Evolutionary conservation across 1,140 invertebrate species (phyloP).

Genomic region (Parapsyche elsis): DNA sequence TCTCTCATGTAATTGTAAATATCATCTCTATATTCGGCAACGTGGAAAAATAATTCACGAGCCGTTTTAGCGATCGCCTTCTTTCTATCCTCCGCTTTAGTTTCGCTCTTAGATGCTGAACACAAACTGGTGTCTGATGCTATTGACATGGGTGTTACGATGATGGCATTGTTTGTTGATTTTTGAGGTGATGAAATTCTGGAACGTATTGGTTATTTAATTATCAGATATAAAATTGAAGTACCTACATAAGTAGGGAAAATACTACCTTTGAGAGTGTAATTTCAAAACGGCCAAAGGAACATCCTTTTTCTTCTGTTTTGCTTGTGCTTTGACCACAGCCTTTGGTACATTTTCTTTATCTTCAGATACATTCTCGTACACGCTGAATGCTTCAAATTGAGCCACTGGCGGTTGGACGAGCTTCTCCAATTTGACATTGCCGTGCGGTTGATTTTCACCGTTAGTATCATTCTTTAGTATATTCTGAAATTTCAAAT

Average conservation of each 20-base stretch:
- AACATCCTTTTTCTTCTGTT: conserved; percentile 58
- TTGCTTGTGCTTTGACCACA: conserved; percentile 56
- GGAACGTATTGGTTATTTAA: conserved; percentile 11
- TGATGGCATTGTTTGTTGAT: conserved; percentile 52
- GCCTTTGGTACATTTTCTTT: conserved; percentile 61
- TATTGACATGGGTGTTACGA: conserved; percentile 64
- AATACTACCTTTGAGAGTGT: conserved; percentile 44
- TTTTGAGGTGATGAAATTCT: conserved; percentile 62
- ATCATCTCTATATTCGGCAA: conserved; percentile 82
- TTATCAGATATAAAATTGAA: too few species aligned
- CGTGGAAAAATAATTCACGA: conserved; percentile 71
- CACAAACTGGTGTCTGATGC: conserved; percentile 58
- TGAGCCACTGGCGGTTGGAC: conserved; percentile 69
- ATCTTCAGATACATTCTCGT: conserved; percentile 73
- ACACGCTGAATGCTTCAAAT: conserved; percentile 78
- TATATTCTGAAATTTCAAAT: too few species aligned
- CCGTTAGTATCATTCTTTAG: conserved; percentile 24
- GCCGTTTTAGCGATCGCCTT: conserved; percentile 62
- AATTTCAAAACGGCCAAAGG: conserved; percentile 42
- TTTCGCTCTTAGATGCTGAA: conserved; percentile 61
- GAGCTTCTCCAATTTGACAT: conserved; percentile 35
- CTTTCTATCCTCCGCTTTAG: conserved; percentile 58
- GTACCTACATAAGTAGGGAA: not conserved
- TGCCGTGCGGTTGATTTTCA: conserved; percentile 40
- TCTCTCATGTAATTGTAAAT: conserved; percentile 84